phyloP scores from a whole-genome alignment of 2,797 vertebrate species.

The Enteromius fasciolatus region DNA sequence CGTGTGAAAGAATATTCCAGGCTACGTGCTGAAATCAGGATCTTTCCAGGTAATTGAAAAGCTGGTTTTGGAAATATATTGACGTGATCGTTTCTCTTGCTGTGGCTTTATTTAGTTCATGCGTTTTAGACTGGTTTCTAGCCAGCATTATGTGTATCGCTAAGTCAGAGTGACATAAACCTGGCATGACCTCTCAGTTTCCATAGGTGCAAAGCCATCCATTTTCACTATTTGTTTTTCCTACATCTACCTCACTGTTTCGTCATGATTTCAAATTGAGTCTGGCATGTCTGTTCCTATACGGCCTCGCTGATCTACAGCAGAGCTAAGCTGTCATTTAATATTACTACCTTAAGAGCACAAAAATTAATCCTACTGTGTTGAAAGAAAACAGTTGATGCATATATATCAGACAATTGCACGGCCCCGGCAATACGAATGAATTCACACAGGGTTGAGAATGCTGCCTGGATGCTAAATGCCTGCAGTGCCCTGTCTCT shows the following conservation, averaged over 20 bases:
- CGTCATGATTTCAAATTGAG: slow-evolving; percentile 21
- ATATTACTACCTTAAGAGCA: slow-evolving; percentile 39
- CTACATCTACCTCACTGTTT: slow-evolving; percentile 32
- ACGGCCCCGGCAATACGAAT: slow-evolving; percentile 9
- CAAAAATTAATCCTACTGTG: slow-evolving; percentile 29
- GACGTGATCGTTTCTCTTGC: neutral
- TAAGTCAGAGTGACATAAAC: slow-evolving; percentile 37
- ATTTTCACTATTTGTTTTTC: slow-evolving; percentile 50
- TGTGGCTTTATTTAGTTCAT: slow-evolving; percentile 17
- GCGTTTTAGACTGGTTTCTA: slow-evolving; percentile 9
- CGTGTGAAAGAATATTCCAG: neutral
- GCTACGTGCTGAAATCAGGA: neutral
- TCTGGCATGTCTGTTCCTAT: slow-evolving; percentile 51
- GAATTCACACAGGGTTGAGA: slow-evolving; percentile 15
- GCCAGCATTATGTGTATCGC: slow-evolving; percentile 29
- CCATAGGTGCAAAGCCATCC: slow-evolving; percentile 46
- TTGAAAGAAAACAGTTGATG: slow-evolving; percentile 28
- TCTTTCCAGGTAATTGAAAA: neutral
- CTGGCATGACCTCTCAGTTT: slow-evolving; percentile 52
- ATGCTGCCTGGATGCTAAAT: neutral
- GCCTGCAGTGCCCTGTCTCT: slow-evolving; percentile 31
- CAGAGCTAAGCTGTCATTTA: slow-evolving; percentile 48
- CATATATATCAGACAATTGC: slow-evolving; percentile 22
- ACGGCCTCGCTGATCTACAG: slow-evolving; percentile 26
- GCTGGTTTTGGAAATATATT: neutral